Conservation (phyloP, 2,888 invertebrate genomes). For the Leptinotarsa rubiginosa region DNA sequence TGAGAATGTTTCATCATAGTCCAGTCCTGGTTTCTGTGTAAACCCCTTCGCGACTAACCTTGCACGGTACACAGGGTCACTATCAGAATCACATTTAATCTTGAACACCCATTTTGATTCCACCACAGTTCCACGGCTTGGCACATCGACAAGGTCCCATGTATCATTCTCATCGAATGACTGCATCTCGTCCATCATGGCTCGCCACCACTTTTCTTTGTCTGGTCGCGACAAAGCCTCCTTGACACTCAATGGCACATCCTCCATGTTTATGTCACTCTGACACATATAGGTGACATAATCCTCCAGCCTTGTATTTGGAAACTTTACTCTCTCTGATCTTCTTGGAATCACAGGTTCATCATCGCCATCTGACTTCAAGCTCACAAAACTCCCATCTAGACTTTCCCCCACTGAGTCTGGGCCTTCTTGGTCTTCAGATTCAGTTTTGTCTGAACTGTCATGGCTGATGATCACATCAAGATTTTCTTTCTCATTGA, state of each 20-base stretch:
- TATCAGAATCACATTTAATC: background rate
- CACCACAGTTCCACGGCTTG: slow-evolving; percentile 7
- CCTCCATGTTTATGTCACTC: slow-evolving; percentile 1
- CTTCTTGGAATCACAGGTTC: background rate
- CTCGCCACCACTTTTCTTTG: slow-evolving; percentile 35
- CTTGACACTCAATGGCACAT: slow-evolving; percentile 4
- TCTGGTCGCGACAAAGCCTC: slow-evolving; percentile 38
- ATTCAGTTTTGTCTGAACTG: background rate
- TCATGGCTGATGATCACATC: background rate
- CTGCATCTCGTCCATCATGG: slow-evolving; percentile 41
- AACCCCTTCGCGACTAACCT: no score
- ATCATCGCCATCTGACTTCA: background rate
- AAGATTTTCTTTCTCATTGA: background rate
- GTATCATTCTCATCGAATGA: slow-evolving; percentile 43
- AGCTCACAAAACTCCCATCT: background rate
- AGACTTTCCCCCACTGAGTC: slow-evolving; percentile 9
- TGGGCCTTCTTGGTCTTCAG: background rate
- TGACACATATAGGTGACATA: slow-evolving; percentile 10
- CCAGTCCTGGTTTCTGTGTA: no score
- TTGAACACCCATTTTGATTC: slow-evolving; percentile 25
- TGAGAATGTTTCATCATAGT: no score
- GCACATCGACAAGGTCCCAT: slow-evolving; percentile 26
- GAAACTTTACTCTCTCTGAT: background rate
- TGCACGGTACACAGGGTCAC: no score
- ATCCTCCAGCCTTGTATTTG: background rate